These are phyloP conservation scores for Volucella bombylans DNA, from an alignment of 2,888 invertebrate species.

Conservation along the genomic window DNA sequence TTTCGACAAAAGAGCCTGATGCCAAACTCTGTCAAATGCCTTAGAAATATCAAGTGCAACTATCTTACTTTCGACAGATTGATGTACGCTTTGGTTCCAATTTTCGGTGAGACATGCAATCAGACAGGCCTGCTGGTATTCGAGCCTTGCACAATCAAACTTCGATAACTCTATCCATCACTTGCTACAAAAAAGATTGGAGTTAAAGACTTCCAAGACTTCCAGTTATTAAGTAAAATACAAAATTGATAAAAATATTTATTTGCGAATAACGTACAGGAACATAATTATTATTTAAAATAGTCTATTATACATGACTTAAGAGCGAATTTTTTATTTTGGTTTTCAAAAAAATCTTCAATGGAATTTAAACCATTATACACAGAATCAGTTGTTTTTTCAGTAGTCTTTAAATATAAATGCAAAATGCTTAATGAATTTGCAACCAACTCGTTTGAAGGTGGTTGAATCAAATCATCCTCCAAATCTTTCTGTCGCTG, in stretches of 20 bases:
- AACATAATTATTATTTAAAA: conserved; percentile 1
- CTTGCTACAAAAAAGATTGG: conserved; percentile 19
- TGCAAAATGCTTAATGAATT: conserved; percentile 3
- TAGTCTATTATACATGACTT: conserved; percentile 3
- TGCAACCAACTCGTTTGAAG: too few relatives aligned
- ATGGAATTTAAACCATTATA: too few relatives aligned
- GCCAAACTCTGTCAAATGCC: too few relatives aligned
- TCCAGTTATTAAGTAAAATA: neutral
- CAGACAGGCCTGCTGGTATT: too few relatives aligned
- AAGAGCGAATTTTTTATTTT: conserved; percentile 15
- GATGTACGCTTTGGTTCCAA: too few relatives aligned
- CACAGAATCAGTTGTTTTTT: too few relatives aligned
- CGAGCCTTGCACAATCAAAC: conserved; percentile 1
- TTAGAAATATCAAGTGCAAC: too few relatives aligned
- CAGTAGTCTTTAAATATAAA: conserved; percentile 22
- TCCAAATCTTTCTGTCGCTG: conserved; percentile 7
- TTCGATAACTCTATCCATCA: conserved; percentile 22
- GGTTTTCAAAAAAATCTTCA: conserved; percentile 13
- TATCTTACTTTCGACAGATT: too few relatives aligned
- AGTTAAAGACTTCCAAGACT: too few relatives aligned
- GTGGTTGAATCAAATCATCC: neutral
- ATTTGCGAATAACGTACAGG: neutral
- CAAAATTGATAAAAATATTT: neutral
- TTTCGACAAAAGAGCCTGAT: too few relatives aligned
- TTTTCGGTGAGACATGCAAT: too few relatives aligned